Evolutionary conservation across 37 sponge, comb jelly and placozoan species (phyloP).

Genomic region (Oopsacas minuta): DNA sequence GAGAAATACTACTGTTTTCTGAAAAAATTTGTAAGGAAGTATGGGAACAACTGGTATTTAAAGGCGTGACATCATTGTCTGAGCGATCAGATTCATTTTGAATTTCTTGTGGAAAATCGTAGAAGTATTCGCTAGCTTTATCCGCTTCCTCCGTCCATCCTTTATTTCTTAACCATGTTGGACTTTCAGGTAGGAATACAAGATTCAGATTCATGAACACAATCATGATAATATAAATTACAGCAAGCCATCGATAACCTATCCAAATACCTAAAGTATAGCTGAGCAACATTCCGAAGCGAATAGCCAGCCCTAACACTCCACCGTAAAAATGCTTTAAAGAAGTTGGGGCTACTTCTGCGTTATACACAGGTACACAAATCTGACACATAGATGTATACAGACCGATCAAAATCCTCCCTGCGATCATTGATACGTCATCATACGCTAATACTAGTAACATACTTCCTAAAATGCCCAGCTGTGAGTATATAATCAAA

Average conservation of each 20-base stretch:
- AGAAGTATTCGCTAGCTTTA: background rate
- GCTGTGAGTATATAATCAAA: background rate
- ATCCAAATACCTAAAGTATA: background rate
- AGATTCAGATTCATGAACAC: conserved; percentile 8
- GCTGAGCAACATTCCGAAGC: background rate
- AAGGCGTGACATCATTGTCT: background rate
- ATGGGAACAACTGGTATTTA: background rate
- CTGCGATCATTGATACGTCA: background rate
- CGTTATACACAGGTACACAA: background rate
- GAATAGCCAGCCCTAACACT: background rate
- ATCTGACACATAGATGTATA: background rate
- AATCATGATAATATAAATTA: background rate
- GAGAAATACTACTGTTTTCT: background rate
- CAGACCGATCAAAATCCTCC: background rate
- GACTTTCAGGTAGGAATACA: background rate
- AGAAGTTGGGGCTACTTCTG: background rate
- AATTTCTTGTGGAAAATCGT: background rate
- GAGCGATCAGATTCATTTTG: background rate
- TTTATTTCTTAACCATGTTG: background rate
- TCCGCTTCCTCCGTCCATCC: background rate
- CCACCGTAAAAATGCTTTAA: background rate
- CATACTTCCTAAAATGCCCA: background rate
- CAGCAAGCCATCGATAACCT: background rate
- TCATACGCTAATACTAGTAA: background rate
- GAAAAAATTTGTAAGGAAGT: background rate